Conservation (phyloP, 2,888 invertebrate species). For the Amphipoea oculea region DNA sequence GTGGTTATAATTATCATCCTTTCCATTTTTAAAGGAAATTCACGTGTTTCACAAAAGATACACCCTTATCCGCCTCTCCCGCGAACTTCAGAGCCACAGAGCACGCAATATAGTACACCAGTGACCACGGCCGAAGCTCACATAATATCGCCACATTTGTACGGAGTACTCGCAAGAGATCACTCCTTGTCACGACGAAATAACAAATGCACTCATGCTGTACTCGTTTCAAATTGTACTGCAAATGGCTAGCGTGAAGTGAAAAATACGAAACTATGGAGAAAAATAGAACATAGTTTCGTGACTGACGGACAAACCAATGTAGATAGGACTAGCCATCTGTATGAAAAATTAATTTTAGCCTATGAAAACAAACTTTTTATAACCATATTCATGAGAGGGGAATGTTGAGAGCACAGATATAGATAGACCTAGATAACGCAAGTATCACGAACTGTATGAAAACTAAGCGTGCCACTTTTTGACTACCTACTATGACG, state of each 20-base stretch:
- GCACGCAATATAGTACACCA: constrained; percentile 33
- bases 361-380: background rate
- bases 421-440: no score
- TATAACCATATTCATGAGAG: background rate
- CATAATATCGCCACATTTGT: constrained; percentile 53
- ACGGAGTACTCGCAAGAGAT: constrained; percentile 32
- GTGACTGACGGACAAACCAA: background rate
- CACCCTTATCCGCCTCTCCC: background rate
- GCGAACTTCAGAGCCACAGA: constrained; percentile 20
- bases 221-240: constrained; percentile 29
- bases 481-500: no score
- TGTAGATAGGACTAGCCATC: background rate
- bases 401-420: no score
- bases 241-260: constrained; percentile 12
- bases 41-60: background rate
- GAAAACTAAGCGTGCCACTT: no score
- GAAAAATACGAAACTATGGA: constrained; percentile 3
- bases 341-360: background rate
- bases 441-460: no score
- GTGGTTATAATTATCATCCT: background rate
- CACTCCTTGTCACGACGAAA: constrained; percentile 31
- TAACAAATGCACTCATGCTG: constrained; percentile 54
- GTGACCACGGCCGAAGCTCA: constrained; percentile 39
- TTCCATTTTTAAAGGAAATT: background rate
- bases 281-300: constrained; percentile 4